phyloP scores from a whole-genome alignment of 2,888 invertebrate genomes.

The Limnephilus auricula region DNA sequence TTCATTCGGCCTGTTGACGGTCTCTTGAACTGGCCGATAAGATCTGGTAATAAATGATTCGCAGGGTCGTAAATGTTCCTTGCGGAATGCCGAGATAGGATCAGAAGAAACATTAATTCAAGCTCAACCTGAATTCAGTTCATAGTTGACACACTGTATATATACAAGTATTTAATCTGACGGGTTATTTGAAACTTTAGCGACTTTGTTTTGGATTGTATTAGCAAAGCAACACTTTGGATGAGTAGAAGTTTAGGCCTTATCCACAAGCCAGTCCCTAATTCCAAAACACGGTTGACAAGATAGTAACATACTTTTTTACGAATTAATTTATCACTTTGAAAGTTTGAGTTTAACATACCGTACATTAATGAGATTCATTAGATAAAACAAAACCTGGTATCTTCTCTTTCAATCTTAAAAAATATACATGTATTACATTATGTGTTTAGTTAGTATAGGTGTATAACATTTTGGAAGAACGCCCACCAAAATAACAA shows the following conservation, averaged over 20 bases:
- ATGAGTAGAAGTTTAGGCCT: neutral
- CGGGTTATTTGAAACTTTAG: neutral
- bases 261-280: neutral
- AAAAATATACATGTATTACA: neutral
- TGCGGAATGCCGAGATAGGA: slow-evolving; percentile 48
- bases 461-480: neutral
- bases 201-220: slow-evolving; percentile 8
- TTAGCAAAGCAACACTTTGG: neutral
- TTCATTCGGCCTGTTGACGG: slow-evolving; percentile 45
- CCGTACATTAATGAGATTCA: neutral
- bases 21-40: slow-evolving; percentile 48
- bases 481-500: neutral
- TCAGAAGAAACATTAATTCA: slow-evolving; percentile 36
- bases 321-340: neutral
- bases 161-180: neutral
- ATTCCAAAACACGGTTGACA: neutral
- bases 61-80: slow-evolving; percentile 37
- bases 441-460: neutral
- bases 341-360: neutral
- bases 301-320: neutral
- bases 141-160: slow-evolving; percentile 23
- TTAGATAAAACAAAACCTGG: neutral
- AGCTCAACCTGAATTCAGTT: slow-evolving; percentile 25
- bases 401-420: neutral
- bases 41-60: slow-evolving; percentile 56